Base-by-base conservation (phyloP, 2,113 vertebrate species). In the Mustela lutreola region DNA sequence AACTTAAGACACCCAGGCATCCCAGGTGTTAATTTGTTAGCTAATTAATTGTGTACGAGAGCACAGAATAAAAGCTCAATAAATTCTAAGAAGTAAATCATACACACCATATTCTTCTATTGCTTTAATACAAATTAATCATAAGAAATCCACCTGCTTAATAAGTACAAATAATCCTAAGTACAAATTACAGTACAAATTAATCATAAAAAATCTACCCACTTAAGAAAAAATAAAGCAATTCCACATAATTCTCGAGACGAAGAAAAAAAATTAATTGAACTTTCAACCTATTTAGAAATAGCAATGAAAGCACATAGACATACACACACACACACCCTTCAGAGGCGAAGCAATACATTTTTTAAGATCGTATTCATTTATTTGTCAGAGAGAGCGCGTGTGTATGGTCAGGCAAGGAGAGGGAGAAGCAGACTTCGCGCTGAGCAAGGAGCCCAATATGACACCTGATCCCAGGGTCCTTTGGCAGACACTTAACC, bases 221-320 rank as follows among this genome's bases (percentile, higher is more conserved):
- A 60, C 19, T 79, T 79, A 71, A 39, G 71, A 71, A 88, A 82
- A 91, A 70, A 81, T 18, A 76, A 86, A 95, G 33, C 6, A 75
- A 21, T 58, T 39, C 21, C 80, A 94, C 83, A 62, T 85, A 87
- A 78, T 26, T 78, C 70, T 50, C 81, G 45, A 28, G 18, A 79
- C 26, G 7, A 36, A 76, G 16, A 75, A 73, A 84, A 42, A 42
- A 65, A 76, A 39, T 79, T 50, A 93, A 58, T 6, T 53, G 42
- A 93, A 71, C n/a, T 67, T 80, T 86, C 58, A 97, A 67, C 70
- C 50, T n/a, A 60, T 58, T 87, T 94, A 91, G 48, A 97, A 81
- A 81, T 62, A 88, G 16, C 67, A 78, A 70, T 28, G 15, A 83
- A 60, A 62, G 45, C 36, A 65, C 1, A 31, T 53, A 16, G 14